Evolutionary conservation across 2,113 vertebrate species (phyloP).

Genomic region (Orthonyx spaldingii): DNA sequence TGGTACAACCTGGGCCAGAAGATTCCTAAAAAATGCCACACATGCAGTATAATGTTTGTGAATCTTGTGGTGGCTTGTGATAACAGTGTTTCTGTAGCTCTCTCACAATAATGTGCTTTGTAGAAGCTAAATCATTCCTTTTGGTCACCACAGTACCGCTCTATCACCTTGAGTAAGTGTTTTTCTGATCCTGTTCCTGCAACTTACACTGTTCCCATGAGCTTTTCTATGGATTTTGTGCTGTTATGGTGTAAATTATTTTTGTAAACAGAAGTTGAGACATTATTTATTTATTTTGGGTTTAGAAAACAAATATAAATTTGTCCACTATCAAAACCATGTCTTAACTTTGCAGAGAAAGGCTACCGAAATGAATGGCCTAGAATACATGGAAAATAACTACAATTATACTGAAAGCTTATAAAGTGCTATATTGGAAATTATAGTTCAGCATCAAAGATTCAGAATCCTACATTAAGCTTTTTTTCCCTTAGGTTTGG

Average conservation of each 20-base stretch:
- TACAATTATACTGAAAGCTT: neutral
- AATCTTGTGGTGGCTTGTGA: neutral
- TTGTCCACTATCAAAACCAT: neutral
- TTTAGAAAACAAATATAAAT: neutral
- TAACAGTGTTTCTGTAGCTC: neutral
- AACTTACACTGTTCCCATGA: neutral
- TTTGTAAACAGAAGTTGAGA: neutral
- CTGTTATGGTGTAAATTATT: neutral
- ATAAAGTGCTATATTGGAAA: neutral
- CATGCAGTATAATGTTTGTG: neutral
- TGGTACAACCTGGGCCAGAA: neutral
- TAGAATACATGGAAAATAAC: neutral
- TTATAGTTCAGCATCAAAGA: neutral
- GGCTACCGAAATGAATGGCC: neutral
- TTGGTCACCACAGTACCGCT: neutral
- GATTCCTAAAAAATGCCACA: neutral
- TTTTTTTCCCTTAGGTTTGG: neutral
- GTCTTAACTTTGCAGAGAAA: neutral
- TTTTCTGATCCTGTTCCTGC: neutral
- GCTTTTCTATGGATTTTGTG: neutral
- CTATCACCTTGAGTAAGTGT: neutral
- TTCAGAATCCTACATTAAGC: neutral
- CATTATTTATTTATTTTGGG: neutral
- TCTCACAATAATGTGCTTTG: neutral
- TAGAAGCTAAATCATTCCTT: neutral